Conservation (phyloP, 2,113 vertebrate genomes). For the Phrynocephalus versicolor region DNA sequence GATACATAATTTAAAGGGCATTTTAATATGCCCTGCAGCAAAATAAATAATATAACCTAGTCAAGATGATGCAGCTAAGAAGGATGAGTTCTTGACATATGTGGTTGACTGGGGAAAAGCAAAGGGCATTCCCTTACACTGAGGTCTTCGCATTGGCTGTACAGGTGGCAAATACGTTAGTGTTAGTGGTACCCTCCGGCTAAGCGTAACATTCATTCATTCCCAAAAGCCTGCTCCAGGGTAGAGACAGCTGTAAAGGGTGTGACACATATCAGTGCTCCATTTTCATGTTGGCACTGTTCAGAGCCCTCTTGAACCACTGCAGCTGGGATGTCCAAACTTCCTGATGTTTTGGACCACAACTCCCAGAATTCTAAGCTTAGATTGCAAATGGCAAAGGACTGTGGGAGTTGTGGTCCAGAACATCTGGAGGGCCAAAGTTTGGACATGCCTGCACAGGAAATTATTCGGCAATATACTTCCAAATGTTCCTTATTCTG, state of each 20-base stretch:
- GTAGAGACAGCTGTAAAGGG: neutral
- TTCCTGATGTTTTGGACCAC: too few relatives aligned
- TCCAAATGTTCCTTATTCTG: neutral
- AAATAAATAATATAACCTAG: constrained; percentile 50
- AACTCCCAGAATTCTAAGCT: too few relatives aligned
- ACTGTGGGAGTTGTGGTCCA: too few relatives aligned
- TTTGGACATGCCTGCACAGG: neutral
- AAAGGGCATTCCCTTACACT: neutral
- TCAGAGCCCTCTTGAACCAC: neutral
- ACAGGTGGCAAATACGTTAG: neutral
- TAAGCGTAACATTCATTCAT: neutral
- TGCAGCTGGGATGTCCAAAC: too few relatives aligned
- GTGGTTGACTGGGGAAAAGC: neutral
- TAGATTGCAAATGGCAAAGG: too few relatives aligned
- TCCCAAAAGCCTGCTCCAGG: neutral
- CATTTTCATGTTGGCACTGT: neutral
- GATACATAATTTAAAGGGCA: constrained; percentile 23
- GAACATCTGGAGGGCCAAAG: too few relatives aligned
- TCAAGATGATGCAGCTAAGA: constrained; percentile 19
- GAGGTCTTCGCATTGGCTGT: neutral
- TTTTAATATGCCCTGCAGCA: constrained; percentile 28
- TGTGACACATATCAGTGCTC: neutral
- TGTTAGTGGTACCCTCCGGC: neutral
- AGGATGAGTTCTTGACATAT: neutral
- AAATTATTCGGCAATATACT: neutral